These are phyloP conservation scores for Agrochola lychnidis DNA, from an alignment of 2,888 invertebrate genomes.

Conservation along the genomic window DNA sequence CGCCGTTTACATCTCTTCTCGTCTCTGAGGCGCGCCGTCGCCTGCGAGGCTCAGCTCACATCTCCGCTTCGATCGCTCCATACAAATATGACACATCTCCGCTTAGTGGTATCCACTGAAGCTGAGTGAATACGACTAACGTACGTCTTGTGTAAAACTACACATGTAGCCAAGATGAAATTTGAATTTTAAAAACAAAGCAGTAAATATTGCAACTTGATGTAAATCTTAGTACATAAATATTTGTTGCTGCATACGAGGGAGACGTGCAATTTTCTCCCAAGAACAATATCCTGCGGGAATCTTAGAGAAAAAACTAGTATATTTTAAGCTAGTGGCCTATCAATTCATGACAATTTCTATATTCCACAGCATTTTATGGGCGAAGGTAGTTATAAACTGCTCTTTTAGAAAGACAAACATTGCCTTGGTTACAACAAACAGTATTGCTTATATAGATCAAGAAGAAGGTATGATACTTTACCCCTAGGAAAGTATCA, in stretches of 20 bases:
- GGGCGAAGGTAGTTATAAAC: no score
- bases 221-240: slow-evolving; percentile 46
- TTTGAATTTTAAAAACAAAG: slow-evolving; percentile 45
- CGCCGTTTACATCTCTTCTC: no score
- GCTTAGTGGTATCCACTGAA: no score
- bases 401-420: background rate
- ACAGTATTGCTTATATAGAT: background rate
- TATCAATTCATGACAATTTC: background rate
- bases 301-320: background rate
- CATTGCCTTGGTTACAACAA: background rate
- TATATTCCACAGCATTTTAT: background rate
- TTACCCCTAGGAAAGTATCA: background rate
- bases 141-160: slow-evolving; percentile 15
- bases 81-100: no score
- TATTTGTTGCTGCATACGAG: slow-evolving; percentile 20
- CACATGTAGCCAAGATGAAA: slow-evolving; percentile 28
- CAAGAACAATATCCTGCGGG: slow-evolving; percentile 16
- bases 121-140: no score
- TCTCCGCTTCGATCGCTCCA: no score
- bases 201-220: slow-evolving; percentile 17
- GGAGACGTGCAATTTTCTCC: slow-evolving; percentile 38
- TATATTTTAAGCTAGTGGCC: slow-evolving; percentile 4
- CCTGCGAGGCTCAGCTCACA: no score
- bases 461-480: no score
- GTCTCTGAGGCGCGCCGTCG: no score